A percentile compares a stretch with the other conserved stretches of the same genome.
Conservation (phyloP, 1,140 invertebrate species). For the Drosophila hydei region DNA sequence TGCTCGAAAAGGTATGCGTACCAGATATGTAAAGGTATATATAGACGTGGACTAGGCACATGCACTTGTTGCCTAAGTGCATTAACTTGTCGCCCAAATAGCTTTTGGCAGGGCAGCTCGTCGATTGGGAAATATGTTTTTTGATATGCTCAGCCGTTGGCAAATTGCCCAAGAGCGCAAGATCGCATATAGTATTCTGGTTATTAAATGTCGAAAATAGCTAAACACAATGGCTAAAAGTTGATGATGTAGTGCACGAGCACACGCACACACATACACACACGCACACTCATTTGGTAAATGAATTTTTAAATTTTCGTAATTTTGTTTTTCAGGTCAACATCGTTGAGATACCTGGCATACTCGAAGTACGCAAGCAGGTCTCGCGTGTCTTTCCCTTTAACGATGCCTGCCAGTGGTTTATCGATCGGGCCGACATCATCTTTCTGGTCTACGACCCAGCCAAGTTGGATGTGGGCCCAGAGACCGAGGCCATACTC, state of each 20-base stretch:
- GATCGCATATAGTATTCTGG: slow-evolving; percentile 66
- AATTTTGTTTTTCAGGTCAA: slow-evolving; percentile 89
- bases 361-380: slow-evolving; percentile 96
- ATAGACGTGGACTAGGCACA: not conserved
- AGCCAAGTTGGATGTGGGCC: slow-evolving; percentile 96
- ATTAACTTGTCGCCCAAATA: slow-evolving; percentile 74
- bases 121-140: slow-evolving; percentile 65
- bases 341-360: slow-evolving; percentile 97
- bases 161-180: slow-evolving; percentile 59
- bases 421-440: slow-evolving; percentile 96
- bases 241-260: slow-evolving; percentile 1
- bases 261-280: slow-evolving; percentile 4
- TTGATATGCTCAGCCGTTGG: slow-evolving; percentile 44
- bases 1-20: slow-evolving; percentile 92
- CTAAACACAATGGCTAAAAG: slow-evolving; percentile 60
- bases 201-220: slow-evolving; percentile 71
- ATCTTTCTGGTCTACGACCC: slow-evolving; percentile 98
- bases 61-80: slow-evolving; percentile 36
- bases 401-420: slow-evolving; percentile 98
- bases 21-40: not conserved
- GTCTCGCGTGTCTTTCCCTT: slow-evolving; percentile 96
- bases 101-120: slow-evolving; percentile 55
- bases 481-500: slow-evolving; percentile 96
- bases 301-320: slow-evolving; percentile 26
- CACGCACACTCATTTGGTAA: not conserved